These are phyloP conservation scores for Malthinus flaveolus DNA, from an alignment of 2,888 invertebrate genomes.

Conservation along the genomic window DNA sequence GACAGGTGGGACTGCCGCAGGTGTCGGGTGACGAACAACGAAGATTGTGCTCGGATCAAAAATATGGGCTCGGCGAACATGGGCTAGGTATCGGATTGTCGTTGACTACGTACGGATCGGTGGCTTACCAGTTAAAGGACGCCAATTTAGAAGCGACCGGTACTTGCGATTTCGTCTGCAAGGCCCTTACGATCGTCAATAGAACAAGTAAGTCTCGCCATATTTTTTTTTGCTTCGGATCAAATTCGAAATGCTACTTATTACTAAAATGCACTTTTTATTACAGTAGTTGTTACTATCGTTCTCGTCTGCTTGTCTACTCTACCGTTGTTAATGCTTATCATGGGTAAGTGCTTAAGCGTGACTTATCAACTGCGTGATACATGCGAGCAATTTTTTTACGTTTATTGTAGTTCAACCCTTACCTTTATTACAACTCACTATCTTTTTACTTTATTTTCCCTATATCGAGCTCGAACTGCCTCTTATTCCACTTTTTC, in stretches of 20 bases:
- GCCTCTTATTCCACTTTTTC: no score
- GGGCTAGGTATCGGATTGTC: constrained; percentile 53
- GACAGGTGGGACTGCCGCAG: constrained; percentile 56
- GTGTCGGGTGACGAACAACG: constrained; percentile 76
- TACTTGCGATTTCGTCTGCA: constrained; percentile 73
- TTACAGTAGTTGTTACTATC: constrained; percentile 71
- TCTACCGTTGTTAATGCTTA: constrained; percentile 75
- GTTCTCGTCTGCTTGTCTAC: constrained; percentile 68
- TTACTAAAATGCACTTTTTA: constrained; percentile 38
- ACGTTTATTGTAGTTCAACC: not conserved
- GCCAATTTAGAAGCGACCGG: constrained; percentile 77
- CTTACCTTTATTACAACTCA: not conserved
- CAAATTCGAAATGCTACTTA: not conserved
- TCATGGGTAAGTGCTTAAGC: constrained; percentile 67
- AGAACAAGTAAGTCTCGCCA: constrained; percentile 65
- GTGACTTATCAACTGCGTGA: constrained; percentile 33
- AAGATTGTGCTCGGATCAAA: constrained; percentile 67
- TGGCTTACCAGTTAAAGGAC: constrained; percentile 78
- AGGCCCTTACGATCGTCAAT: constrained; percentile 72
- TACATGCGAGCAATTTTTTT: constrained; percentile 34
- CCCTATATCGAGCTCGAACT: no score
- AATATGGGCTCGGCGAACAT: constrained; percentile 58
- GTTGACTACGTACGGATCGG: constrained; percentile 72
- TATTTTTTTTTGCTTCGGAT: not conserved
- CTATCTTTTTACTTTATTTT: no score